Evolutionary conservation across 2,888 invertebrate species (phyloP), one percentile per base, ranked within the genome.

Genomic region (Lycocerus yunnanus): DNA sequence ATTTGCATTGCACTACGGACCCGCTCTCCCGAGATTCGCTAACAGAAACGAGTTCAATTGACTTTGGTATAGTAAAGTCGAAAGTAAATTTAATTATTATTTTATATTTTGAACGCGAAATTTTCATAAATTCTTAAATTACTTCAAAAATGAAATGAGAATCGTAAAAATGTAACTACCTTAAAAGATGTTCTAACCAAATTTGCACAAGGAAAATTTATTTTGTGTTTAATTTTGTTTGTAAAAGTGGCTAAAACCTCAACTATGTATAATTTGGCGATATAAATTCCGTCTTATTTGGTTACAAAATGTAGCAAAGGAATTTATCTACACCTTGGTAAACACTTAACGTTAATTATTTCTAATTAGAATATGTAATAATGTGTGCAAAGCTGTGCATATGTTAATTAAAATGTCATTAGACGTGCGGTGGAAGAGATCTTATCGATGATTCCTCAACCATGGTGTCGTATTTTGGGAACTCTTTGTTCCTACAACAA

Each of bases 341-440:
- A 68, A 61, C 61, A 72, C 73, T 72, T 72, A 72, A 68, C 72
- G 77, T 73, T 81, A 81, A 81, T 81, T 80, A 80, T 77, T 68
- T 75, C 77, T 77, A 81, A 79, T 83, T 82, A 83, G 80, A 80
- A 79, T 81, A 82, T 82, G 81, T 82, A 83, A 82, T 83, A 82
- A 80, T 81, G 82, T 82, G 81, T 83, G 79, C 79, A 78, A 79
- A 80, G 80, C 82, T 79, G 80, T 80, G 77, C 76, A 81, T 68
- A 63, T 77, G 79, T 80, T 81, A 81, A 81, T 81, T 81, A 80
- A 81, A 81, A 81, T 80, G 81, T 81, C 81, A 77, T 81, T 81
- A 81, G 81, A 63, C 20, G 75, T 75, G 74, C 69, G 75, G 75
- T 74, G 67, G 68, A 71, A 75, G 79, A 81, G 79, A 68, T 59